Base-by-base conservation (phyloP, 2,888 invertebrate species). In the Atherix ibis region DNA sequence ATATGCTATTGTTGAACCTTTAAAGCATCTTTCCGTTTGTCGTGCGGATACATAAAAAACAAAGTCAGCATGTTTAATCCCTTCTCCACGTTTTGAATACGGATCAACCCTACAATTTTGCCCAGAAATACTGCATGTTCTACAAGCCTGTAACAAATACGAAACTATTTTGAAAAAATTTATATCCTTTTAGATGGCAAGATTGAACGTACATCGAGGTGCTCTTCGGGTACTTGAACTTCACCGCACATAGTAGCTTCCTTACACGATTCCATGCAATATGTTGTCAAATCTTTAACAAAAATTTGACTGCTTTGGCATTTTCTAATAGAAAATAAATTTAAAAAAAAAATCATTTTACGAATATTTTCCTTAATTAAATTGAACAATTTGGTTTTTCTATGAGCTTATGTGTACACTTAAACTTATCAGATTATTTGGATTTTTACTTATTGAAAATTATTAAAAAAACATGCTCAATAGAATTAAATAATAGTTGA, bases 11-110 rank as follows among this genome's bases (percentile, higher is more conserved):
- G 95, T 94, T 41, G 83, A 67, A 0, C 85, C 85, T 45, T 85
- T 78, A 42, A 78, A 74, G 56, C 98, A 98, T n/a, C 94, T 66
- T 47, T 83, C 81, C 0, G 94, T 91, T 56, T 89, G 82, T 52
- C 88, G 75, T 0, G 95, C 92, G 4, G 94, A 94, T 5, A 98
- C 89, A 60, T 97, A 98, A 44, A 98, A 77, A 2, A 98, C 79
- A 59, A 97, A 98, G 64, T 98, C 95, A 0, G 91, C 79, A 45
- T 82, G 73, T 34, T 70, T 66, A 12, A 85, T 78, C 3, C 89
- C 83, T 26, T 64, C 57, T 14, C 79, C 76, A 1, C 69, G 62
- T 22, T 56, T 56, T 10, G 71, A 70, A 16, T 61, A 65, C 19
- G 49, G 51, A 28, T 73, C 65, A 4, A 66, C 64, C 8, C 74